Percentiles rank a stretch among this genome's conserved stretches.
Conservation (phyloP, 2,113 vertebrate species). For the Malurus elegans region DNA sequence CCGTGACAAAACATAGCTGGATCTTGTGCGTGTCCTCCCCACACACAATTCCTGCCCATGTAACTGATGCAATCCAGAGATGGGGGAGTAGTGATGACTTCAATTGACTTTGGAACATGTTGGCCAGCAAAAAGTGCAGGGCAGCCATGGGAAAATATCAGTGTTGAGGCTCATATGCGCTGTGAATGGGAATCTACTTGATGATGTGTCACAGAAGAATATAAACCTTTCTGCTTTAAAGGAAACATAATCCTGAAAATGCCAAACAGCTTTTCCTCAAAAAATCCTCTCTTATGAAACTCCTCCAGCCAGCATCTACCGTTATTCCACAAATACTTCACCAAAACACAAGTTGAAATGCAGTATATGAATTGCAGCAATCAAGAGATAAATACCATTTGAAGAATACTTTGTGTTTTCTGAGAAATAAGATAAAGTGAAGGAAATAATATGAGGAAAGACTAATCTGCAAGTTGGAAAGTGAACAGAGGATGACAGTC, state of each 20-base stretch:
- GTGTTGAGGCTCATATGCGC: rapidly evolving
- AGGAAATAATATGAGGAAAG: neutral
- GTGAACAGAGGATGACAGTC: neutral
- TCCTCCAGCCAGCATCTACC: neutral
- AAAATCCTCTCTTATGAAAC: neutral
- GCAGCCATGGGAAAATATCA: neutral
- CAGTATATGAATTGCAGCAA: neutral
- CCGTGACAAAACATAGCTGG: neutral
- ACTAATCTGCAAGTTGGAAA: neutral
- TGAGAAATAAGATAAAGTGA: neutral
- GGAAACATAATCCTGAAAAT: neutral
- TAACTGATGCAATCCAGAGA: neutral
- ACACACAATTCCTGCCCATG: rapidly evolving
- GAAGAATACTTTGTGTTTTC: neutral
- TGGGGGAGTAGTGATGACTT: neutral
- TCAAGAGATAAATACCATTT: neutral
- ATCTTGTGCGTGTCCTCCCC: neutral
- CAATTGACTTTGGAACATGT: neutral
- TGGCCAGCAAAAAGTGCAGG: neutral
- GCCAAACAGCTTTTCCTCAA: neutral
- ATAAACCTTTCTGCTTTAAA: neutral
- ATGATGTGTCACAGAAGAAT: neutral
- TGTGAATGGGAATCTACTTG: neutral
- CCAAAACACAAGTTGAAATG: neutral
- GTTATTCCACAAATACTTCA: neutral